Evolutionary conservation across 2,113 vertebrate genomes (phyloP), one percentile per base, ranked within the genome.

Genomic region (Halichoerus grypus): DNA sequence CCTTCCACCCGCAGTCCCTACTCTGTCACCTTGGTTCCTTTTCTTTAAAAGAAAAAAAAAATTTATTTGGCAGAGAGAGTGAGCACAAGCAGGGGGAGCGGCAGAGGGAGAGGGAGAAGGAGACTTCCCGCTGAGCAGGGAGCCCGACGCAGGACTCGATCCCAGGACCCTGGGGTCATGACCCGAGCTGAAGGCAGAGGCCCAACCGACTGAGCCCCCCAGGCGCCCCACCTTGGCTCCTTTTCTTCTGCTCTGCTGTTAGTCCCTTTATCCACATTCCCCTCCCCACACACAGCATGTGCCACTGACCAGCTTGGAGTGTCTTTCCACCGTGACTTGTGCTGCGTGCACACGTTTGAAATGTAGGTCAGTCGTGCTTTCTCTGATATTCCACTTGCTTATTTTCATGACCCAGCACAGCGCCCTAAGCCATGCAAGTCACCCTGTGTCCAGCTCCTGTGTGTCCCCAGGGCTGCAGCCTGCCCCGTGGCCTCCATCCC

Each of bases 81-180:
- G 31, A 16, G 63, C 31, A 33, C 63, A 67, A 33, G 14, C 63
- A 33, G 63, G 31, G 28, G 12, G 14, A 65, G 63, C 28, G 15
- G 28, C 28, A 12, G 26, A 46, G 46, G 46, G 24, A 12, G 63
- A 65, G 63, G 14, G 63, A 33, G 63, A 16, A 16, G 31, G 19
- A 57, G 55, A 3, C 55, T 57, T 6, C 7, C 55, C 19, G 7
- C 55, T 0, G 55, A 57, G 55, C 63, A 67, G 63, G 28, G 3
- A 67, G 14, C 63, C 14, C 6, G 14, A 16, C 31, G 2, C 14
- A 14, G 31, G 14, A 13, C 63, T 33, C 0, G 0, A 33, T 16
- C 63, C 13, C 31, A 67, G 14, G 14, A 67, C 63, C 63, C 14
- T 2, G 14, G 31, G 63, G 7, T 16, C 63, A 16, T 3, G 31